phyloP scores from a whole-genome alignment of 2,113 vertebrate species.

The Corythoichthys haematopterus region DNA sequence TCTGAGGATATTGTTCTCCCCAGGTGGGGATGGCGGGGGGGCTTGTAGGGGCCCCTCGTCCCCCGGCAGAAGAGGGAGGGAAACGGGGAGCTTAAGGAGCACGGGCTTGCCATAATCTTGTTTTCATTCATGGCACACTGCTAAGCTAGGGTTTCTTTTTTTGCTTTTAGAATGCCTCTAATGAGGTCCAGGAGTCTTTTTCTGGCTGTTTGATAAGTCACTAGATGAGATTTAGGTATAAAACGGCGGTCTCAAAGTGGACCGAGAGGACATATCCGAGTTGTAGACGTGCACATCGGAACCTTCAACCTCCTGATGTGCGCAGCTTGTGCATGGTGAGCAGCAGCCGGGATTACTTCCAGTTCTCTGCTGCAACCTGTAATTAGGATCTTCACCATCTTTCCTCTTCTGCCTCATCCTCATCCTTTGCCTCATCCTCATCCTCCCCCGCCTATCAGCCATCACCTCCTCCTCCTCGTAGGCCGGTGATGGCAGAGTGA shows the following conservation, averaged over 20 bases:
- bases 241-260: not conserved
- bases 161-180: not conserved
- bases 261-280: not conserved
- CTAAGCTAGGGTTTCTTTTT: not conserved
- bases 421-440: conserved; percentile 13
- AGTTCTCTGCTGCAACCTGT: conserved; percentile 34
- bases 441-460: conserved; percentile 19
- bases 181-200: not conserved
- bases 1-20: conserved; percentile 75
- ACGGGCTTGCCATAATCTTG: conserved; percentile 47
- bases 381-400: conserved; percentile 34
- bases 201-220: not conserved
- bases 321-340: conserved; percentile 35
- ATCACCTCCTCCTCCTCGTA: conserved; percentile 12
- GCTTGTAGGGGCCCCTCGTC: conserved; percentile 27
- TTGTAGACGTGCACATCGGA: not conserved
- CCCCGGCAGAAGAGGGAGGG: conserved; percentile 37
- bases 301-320: not conserved
- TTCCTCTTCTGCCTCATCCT: conserved; percentile 4
- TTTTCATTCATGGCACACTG: conserved; percentile 58
- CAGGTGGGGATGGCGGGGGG: conserved; percentile 69
- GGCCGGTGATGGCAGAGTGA: conserved; percentile 20
- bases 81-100: conserved; percentile 45
- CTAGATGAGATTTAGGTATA: not conserved
- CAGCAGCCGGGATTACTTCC: conserved; percentile 50